Base-by-base conservation (phyloP, 2,888 invertebrate species). In the Hyposoter dolosus region DNA sequence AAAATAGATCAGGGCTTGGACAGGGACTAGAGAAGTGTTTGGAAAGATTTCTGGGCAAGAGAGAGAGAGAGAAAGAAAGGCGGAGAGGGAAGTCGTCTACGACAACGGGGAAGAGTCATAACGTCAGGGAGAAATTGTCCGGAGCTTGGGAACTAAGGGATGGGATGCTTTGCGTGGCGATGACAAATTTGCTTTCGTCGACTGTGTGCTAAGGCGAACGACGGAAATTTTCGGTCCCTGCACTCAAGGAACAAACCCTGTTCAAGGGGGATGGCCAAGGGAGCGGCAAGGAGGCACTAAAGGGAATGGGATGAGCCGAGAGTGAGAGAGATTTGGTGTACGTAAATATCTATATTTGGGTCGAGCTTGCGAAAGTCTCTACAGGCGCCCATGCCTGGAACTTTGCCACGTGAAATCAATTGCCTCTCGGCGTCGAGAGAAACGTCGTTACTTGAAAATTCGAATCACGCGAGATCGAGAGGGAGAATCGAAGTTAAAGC, bases 181-280 rank as follows among this genome's bases (percentile, higher is more conserved):
- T 90, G 90, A 90, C 89, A 90, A 90, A 90, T 90, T 90, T 90
- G 91, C 90, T 90, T 90, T 90, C 85, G 88, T 79, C 85, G 78
- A 84, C 77, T 78, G 85, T 83, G 83, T 68, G 75, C 68, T 85
- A 80, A 81, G 78, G 79, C 74, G 82, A 84, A 76, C 82, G 83
- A 86, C 77, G 86, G 63, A 82, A 77, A 86, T 84, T 86, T 87
- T 79, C 88, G 80, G 77, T 71, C 63, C 74, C 72, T 68, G 81
- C 86, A 75, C 75, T 79, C 80, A 79, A 87, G 53, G 86, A 87
- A 76, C 82, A 78, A 86, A 60, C 71, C 84, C 82, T 35, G 60
- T 65, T 69, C 84, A 77, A 45, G 43, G 43, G 32, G 45, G 82
- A 82, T 74, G 79, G 63, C 32, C 47, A 56, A 72, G 32, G 68